A percentile compares a stretch with the other conserved stretches of the same genome.
Conservation (phyloP, 2,113 vertebrate species). For the Amia ocellicauda region DNA sequence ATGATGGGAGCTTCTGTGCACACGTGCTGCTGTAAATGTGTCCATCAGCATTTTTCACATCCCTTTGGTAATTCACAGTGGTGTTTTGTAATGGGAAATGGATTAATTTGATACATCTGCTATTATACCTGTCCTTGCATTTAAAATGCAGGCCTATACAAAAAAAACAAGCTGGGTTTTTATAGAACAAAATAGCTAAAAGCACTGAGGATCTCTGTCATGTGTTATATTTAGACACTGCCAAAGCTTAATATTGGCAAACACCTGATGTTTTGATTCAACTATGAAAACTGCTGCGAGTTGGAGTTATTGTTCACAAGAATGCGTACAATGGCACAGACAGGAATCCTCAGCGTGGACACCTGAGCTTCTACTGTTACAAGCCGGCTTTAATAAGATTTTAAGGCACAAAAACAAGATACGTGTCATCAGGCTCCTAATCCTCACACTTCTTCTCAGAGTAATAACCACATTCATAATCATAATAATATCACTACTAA, state of each 20-base stretch:
- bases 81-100: not conserved
- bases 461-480: slow-evolving; percentile 59
- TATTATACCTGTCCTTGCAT: slow-evolving; percentile 25
- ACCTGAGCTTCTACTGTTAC: too few species aligned
- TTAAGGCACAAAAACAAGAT: slow-evolving; percentile 25
- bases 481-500: slow-evolving; percentile 58
- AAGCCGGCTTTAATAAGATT: too few species aligned
- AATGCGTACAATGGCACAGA: too few species aligned
- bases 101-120: slow-evolving; percentile 17
- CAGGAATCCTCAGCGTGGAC: too few species aligned
- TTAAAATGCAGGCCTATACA: slow-evolving; percentile 29
- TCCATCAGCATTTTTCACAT: not conserved
- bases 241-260: slow-evolving; percentile 47
- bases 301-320: too few species aligned
- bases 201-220: slow-evolving; percentile 49
- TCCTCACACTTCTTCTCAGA: slow-evolving; percentile 38
- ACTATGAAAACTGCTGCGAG: too few species aligned
- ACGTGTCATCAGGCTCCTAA: slow-evolving; percentile 41
- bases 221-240: slow-evolving; percentile 32
- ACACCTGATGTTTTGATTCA: slow-evolving; percentile 39
- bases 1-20: too few species aligned
- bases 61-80: not conserved
- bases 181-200: slow-evolving; percentile 44
- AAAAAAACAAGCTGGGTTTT: slow-evolving; percentile 33
- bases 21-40: too few species aligned